Percentiles rank a stretch among this genome's conserved stretches.
Evolutionary conservation across 1,140 invertebrate genomes (phyloP).

Genomic region (Cotesia vestalis): DNA sequence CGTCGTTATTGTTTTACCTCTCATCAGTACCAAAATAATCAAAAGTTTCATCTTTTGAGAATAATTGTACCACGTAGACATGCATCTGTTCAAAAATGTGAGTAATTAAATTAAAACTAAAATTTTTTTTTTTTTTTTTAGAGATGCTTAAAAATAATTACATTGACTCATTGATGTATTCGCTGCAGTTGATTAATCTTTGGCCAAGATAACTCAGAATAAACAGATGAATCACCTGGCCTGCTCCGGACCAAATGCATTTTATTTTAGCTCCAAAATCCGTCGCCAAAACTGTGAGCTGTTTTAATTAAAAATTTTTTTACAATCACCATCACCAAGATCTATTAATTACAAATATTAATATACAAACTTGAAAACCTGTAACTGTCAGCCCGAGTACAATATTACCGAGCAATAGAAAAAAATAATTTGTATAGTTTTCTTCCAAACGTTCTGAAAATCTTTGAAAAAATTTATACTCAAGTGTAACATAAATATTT

Average conservation of each 20-base stretch:
- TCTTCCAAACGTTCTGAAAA: too few species aligned
- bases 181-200: constrained; percentile 27
- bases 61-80: too few species aligned
- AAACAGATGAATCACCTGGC: constrained; percentile 17
- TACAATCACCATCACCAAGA: too few species aligned
- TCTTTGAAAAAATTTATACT: too few species aligned
- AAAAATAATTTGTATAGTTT: too few species aligned
- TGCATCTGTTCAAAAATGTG: too few species aligned
- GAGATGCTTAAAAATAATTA: background rate
- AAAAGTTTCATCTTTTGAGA: background rate
- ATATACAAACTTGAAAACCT: too few species aligned
- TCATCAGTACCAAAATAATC: background rate
- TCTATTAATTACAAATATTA: constrained; percentile 1
- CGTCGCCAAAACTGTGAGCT: background rate
- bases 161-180: constrained; percentile 13
- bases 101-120: too few species aligned
- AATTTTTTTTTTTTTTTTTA: too few species aligned
- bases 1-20: background rate
- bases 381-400: too few species aligned
- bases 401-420: too few species aligned
- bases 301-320: too few species aligned
- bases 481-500: background rate
- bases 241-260: background rate
- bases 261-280: background rate
- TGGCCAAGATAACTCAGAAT: constrained; percentile 31